Base-by-base conservation (phyloP, 2,797 vertebrate species). In the Ptychadena robeensis region DNA sequence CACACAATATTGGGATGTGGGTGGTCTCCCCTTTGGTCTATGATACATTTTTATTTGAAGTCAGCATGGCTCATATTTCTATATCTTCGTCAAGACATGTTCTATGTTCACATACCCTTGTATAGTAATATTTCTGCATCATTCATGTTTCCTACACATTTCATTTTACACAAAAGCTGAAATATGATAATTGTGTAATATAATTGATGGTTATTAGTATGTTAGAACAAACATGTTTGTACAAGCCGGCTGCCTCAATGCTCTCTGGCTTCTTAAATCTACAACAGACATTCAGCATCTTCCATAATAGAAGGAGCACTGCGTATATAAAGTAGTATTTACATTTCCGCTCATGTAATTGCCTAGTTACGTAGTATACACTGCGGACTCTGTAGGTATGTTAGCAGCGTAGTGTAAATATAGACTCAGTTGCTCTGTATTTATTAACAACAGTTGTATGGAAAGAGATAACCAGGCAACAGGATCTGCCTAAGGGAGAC, bases 321-420 rank as follows among this genome's bases (percentile, higher is more conserved):
- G 9, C 59, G 4, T n/a, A 14, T 11, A 61, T 18, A 28, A 25
- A 18, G 63, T 0, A 34, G 31, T 66, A 22, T 66, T 66, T 66
- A 18, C 64, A 32, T n/a, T 32, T 22, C 0, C 18, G n/a, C 1
- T 34, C 15, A 66, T 32, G 1, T n/a, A 18, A 22, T 32, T 66
- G 18, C 64, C 34, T 66, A 66, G 31, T 66, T 66, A 66, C 64
- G 22, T 4, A 15, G 30, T 30, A 8, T 30, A 8, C 64, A 34
- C 64, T 34, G 30, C 9, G 9, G 30, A 32, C 2, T 34, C 15
- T 18, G 6, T 32, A 66, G 31, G 11, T 22, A 8, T 66, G 64
- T 66, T 32, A 34, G 31, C 64, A n/a, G 25, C 57, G 10, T n/a
- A 66, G 18, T 66, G 64, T 34, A 35, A 66, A 66, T 66, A 66